A percentile compares a stretch with the other conserved stretches of the same genome.
Conservation (phyloP, 2,888 invertebrate species). For the Eupeodes luniger region DNA sequence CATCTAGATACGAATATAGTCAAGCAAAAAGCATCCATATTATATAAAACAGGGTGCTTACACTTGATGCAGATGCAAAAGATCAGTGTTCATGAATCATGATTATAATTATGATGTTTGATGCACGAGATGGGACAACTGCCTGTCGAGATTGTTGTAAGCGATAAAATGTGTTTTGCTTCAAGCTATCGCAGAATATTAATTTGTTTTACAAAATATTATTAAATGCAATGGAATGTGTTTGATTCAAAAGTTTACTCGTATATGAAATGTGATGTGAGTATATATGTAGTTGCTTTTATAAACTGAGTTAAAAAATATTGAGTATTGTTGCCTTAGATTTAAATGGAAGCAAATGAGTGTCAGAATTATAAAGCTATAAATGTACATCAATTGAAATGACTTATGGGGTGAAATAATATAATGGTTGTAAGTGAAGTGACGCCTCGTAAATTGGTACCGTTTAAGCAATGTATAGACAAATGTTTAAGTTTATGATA, state of each 20-base stretch:
- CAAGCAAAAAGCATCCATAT: neutral
- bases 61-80: slow-evolving; percentile 64
- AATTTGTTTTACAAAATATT: slow-evolving; percentile 50
- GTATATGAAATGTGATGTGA: neutral
- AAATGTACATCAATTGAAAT: no score
- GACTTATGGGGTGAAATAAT: no score
- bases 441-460: no score
- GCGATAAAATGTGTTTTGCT: slow-evolving; percentile 61
- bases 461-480: no score
- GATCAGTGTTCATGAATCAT: slow-evolving; percentile 61
- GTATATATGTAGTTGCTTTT: neutral
- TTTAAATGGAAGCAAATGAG: neutral
- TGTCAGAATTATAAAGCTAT: no score
- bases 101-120: slow-evolving; percentile 71
- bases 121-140: slow-evolving; percentile 66
- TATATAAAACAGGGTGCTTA: slow-evolving; percentile 32
- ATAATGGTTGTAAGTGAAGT: no score
- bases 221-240: slow-evolving; percentile 22
- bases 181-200: slow-evolving; percentile 54
- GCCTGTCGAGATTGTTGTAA: slow-evolving; percentile 69
- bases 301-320: neutral
- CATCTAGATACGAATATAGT: slow-evolving; percentile 2
- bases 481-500: no score
- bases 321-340: neutral
- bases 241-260: neutral